Conservation (phyloP, 2,113 vertebrate species). For the Telmatochromis brachygnathus region DNA sequence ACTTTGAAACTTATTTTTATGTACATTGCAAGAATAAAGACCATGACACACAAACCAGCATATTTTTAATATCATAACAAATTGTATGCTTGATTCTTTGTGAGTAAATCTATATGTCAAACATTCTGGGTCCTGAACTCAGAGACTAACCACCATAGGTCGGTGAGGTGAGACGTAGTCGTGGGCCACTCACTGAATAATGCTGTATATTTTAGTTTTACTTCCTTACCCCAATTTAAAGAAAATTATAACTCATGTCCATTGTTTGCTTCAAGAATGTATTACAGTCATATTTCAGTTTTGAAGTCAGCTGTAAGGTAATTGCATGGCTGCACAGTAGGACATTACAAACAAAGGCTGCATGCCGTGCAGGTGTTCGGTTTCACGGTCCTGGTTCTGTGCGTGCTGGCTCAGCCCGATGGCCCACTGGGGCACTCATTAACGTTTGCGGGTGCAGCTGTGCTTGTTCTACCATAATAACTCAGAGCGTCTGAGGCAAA, state of each 20-base stretch:
- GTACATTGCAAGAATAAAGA: background rate
- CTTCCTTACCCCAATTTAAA: background rate
- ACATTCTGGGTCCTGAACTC: background rate
- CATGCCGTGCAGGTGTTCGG: background rate
- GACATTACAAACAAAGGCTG: background rate
- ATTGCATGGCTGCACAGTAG: background rate
- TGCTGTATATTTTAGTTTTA: background rate
- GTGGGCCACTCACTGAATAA: background rate
- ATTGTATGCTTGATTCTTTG: accelerated
- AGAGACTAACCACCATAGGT: background rate
- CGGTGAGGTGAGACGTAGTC: background rate
- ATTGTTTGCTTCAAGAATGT: background rate
- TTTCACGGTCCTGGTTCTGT: background rate
- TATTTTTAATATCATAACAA: background rate
- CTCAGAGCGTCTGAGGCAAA: background rate
- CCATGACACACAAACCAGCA: background rate
- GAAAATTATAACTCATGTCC: background rate
- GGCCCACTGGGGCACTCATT: background rate
- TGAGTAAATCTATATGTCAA: background rate
- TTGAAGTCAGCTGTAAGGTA: background rate
- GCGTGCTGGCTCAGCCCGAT: background rate
- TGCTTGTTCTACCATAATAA: background rate
- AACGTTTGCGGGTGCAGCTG: background rate
- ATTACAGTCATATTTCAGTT: background rate
- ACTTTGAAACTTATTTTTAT: background rate